Evolutionary conservation across 2,113 vertebrate species (phyloP).

Genomic region (Aix galericulata): DNA sequence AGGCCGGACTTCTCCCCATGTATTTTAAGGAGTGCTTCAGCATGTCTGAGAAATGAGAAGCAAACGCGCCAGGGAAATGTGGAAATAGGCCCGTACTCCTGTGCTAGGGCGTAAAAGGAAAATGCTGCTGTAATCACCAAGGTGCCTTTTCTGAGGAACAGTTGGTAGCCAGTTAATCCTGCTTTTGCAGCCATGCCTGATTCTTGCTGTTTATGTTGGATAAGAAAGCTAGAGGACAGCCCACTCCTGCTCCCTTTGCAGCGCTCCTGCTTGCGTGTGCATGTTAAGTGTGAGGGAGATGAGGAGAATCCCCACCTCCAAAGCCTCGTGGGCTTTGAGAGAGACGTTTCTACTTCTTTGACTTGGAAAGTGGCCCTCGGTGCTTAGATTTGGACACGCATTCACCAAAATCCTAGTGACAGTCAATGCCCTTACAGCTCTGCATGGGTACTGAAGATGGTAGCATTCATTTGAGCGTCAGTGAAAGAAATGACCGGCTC

Average conservation of each 20-base stretch:
- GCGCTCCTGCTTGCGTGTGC: fast-evolving
- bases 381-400: neutral
- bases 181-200: neutral
- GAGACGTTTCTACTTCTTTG: neutral
- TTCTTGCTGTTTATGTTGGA: neutral
- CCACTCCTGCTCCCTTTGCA: neutral
- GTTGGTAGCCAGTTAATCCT: neutral
- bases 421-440: neutral
- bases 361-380: fast-evolving
- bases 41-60: neutral
- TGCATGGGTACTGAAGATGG: neutral
- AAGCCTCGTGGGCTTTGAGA: neutral
- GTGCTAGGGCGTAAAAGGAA: neutral
- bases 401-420: neutral
- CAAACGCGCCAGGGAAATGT: neutral
- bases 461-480: neutral
- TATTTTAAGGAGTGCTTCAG: neutral
- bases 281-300: neutral
- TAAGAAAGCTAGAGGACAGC: neutral
- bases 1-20: neutral
- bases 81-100: neutral
- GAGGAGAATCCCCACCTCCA: neutral
- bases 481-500: neutral
- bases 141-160: neutral
- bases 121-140: neutral